Conservation (phyloP, 2,888 invertebrate species). For the Resseliella maxima region DNA sequence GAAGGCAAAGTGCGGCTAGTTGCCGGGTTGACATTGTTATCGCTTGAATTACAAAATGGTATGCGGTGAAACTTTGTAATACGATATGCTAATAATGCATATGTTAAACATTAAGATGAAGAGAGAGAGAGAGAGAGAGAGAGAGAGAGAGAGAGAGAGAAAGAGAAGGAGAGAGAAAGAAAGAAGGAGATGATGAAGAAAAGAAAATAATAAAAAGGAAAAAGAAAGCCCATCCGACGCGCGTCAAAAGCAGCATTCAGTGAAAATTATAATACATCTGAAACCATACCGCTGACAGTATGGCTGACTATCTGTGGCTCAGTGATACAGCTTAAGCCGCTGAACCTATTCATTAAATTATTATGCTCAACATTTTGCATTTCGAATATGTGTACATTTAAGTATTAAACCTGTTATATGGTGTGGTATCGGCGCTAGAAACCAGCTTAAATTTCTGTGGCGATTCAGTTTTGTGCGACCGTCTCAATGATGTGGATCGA, state of each 20-base stretch:
- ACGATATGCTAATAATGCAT: conserved; percentile 47
- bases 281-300: background rate
- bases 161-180: background rate
- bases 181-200: background rate
- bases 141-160: background rate
- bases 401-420: conserved; percentile 36
- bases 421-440: conserved; percentile 14
- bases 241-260: conserved; percentile 31
- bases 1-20: background rate
- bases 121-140: background rate
- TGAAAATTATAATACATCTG: conserved; percentile 24
- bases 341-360: conserved; percentile 24
- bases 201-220: conserved; percentile 10
- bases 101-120: background rate
- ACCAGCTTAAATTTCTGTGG: conserved; percentile 42
- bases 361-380: conserved; percentile 44
- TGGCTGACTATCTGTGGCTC: background rate
- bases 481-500: conserved; percentile 31
- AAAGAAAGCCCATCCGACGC: conserved; percentile 30
- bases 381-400: conserved; percentile 35
- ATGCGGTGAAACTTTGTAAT: conserved; percentile 44
- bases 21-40: conserved; percentile 51
- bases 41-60: conserved; percentile 51
- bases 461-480: conserved; percentile 28
- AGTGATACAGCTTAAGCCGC: background rate